A percentile compares a stretch with the other conserved stretches of the same genome.
These are phyloP conservation scores for Myiozetetes cayanensis DNA, from an alignment of 2,113 vertebrate species.

Conservation along the genomic window DNA sequence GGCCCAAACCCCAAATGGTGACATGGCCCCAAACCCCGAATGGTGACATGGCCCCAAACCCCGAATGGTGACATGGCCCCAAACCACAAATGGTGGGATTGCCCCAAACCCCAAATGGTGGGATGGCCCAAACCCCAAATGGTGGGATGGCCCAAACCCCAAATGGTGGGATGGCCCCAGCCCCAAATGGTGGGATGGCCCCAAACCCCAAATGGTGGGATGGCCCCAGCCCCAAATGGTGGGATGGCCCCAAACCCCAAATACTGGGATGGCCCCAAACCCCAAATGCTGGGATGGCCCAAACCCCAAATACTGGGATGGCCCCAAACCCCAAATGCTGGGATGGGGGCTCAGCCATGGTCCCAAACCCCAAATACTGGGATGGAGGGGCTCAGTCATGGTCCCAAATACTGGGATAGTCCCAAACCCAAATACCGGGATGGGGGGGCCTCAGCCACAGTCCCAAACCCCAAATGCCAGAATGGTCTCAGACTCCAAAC, in stretches of 20 bases:
- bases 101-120: neutral
- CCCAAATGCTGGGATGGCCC: no score
- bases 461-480: neutral
- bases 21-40: no score
- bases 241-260: neutral
- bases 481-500: no score
- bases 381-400: neutral
- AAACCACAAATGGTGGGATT: neutral
- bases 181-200: no score
- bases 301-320: neutral
- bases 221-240: no score
- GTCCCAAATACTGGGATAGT: neutral
- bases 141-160: neutral
- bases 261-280: fast-evolving
- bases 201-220: fast-evolving
- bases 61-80: neutral
- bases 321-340: neutral
- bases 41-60: neutral
- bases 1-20: neutral
- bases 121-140: neutral
- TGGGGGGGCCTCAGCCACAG: neutral
- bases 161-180: no score
- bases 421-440: no score
- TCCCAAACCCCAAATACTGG: neutral
- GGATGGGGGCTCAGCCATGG: neutral